Evolutionary conservation across 2,797 vertebrate genomes (phyloP), one percentile per base, ranked within the genome.

Genomic region (Phataginus tetradactyla): DNA sequence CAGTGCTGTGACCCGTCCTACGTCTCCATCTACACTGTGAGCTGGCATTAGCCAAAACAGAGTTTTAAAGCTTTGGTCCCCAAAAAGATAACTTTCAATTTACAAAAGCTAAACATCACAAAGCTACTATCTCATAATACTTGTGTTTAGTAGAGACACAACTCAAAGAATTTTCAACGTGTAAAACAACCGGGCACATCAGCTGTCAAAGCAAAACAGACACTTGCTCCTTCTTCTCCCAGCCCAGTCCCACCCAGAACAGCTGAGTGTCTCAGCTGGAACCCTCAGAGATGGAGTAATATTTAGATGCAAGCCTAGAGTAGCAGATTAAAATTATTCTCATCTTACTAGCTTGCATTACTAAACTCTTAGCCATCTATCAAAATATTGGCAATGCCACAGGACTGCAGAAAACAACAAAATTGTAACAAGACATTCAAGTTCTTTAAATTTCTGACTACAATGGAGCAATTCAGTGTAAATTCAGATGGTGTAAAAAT

Each of bases 121-220:
- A 45, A 57, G n/a, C 32, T 78, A 59, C 57, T 45, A 80, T 13
- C 72, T 78, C 61, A 78, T 23, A 27, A 91, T 32, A 83, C 0
- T 9, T 27, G 13, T 86, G 18, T 80, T 87, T 45, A 29, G 13
- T 15, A 91, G 53, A 71, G 27, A 79, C 21, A 64, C 0, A 86
- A 74, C 57, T 86, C 74, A 77, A 86, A 83, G 69, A 94, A 51
- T 72, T 93, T 87, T 59, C 42, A 84, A 21, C 32, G 57, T 87
- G 20, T 90, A 37, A 53, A 96, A 72, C 32, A 81, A 69, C 29
- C 8, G 90, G 34, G 25, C 45, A 89, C 34, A 64, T 0, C 21
- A 34, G 25, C 59, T 96, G 39, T 17, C 4, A 10, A 77, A 89
- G 42, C 63, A 64, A 71, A 86, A 86, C 29, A 79, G 61, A 86